Evolutionary conservation across 2,888 invertebrate genomes (phyloP).

Genomic region (Pasiphila rectangulata): DNA sequence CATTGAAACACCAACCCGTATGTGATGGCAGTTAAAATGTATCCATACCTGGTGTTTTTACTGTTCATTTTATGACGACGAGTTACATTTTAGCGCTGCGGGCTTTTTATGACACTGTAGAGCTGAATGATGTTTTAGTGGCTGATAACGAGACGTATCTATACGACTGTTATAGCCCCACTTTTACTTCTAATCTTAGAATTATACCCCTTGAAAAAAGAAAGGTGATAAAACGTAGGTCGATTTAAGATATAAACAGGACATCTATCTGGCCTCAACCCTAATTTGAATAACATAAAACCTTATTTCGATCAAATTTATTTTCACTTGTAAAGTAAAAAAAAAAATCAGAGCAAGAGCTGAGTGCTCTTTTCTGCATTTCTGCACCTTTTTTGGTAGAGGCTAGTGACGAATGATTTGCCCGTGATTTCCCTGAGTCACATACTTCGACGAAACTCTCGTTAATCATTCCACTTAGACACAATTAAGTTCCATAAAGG

Average conservation of each 20-base stretch:
- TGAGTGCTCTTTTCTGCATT: conserved; percentile 2
- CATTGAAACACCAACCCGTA: conserved; percentile 66
- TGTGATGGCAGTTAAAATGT: conserved; percentile 77
- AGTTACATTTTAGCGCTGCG: conserved; percentile 80
- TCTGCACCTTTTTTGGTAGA: conserved; percentile 2
- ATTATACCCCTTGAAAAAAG: conserved; percentile 8
- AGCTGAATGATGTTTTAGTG: conserved; percentile 70
- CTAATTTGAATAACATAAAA: not conserved
- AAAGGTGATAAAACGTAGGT: conserved; percentile 2
- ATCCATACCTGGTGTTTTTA: conserved; percentile 73
- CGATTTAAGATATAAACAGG: no score
- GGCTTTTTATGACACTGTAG: conserved; percentile 75
- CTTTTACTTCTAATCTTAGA: conserved; percentile 40
- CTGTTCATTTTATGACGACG: conserved; percentile 71
- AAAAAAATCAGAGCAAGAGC: not conserved
- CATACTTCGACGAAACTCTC: conserved; percentile 28
- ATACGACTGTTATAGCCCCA: conserved; percentile 33
- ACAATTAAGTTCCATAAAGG: conserved; percentile 31
- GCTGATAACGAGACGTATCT: conserved; percentile 70
- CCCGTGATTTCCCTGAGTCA: conserved; percentile 16
- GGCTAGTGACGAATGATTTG: conserved; percentile 4
- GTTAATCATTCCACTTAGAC: conserved; percentile 50
- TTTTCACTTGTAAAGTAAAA: no score
- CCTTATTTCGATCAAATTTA: no score
- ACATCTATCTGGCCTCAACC: not conserved